Evolutionary conservation across 2,888 invertebrate species (phyloP).

Genomic region (Flexamia atlantica): DNA sequence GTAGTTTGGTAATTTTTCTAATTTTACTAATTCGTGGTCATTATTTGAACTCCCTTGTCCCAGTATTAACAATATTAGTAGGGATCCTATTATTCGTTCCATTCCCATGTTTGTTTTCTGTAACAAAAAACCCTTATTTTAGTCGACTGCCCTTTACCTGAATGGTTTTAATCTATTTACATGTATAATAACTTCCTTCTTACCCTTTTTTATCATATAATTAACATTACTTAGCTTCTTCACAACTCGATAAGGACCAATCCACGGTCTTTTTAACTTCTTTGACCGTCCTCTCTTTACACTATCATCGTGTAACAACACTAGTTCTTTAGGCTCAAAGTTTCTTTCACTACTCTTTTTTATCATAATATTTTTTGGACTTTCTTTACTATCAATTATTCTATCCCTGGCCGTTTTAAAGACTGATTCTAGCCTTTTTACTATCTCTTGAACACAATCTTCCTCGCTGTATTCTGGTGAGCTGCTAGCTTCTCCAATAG

Average conservation of each 20-base stretch:
- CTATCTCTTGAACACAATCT: slow-evolving; percentile 24
- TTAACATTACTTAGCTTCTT: slow-evolving; percentile 24
- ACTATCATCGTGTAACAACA: slow-evolving; percentile 41
- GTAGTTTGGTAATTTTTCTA: slow-evolving; percentile 19
- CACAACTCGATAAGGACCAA: slow-evolving; percentile 39
- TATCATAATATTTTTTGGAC: slow-evolving; percentile 1
- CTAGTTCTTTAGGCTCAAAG: slow-evolving; percentile 7
- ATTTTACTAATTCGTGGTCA: neutral
- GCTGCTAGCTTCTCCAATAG: neutral
- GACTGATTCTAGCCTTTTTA: neutral
- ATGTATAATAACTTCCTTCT: neutral
- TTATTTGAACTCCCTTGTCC: neutral
- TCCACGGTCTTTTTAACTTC: slow-evolving; percentile 53
- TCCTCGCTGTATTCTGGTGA: slow-evolving; percentile 32
- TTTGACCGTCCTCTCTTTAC: slow-evolving; percentile 49
- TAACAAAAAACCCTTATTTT: neutral
- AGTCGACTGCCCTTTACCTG: slow-evolving; percentile 1
- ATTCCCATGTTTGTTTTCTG: neutral
- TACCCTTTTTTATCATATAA: slow-evolving; percentile 45
- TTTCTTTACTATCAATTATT: slow-evolving; percentile 5
- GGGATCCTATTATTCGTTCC: no score
- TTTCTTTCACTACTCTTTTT: neutral
- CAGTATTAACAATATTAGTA: no score
- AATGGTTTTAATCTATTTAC: slow-evolving; percentile 41
- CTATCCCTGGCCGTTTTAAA: neutral